A percentile compares a stretch with the other conserved stretches of the same genome.
Evolutionary conservation across 2,797 vertebrate genomes (phyloP).

Genomic region (Chiroxiphia lanceolata): DNA sequence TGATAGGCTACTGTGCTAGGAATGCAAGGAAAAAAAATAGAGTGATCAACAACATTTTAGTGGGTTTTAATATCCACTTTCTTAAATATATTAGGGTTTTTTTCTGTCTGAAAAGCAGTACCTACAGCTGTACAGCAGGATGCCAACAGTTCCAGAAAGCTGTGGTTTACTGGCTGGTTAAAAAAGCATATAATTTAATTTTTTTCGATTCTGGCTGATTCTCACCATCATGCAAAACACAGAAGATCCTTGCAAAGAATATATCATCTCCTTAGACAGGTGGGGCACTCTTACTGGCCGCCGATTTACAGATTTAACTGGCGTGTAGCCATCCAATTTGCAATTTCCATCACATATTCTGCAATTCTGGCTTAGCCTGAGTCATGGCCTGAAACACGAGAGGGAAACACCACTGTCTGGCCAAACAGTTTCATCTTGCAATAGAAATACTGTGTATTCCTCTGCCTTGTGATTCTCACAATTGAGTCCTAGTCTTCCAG

Average conservation of each 20-base stretch:
- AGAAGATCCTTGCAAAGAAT: not conserved
- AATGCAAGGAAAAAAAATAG: not conserved
- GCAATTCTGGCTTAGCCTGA: constrained; percentile 7
- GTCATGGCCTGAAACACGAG: constrained; percentile 9
- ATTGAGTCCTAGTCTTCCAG: not conserved
- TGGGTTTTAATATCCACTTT: not conserved
- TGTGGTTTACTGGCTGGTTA: not conserved
- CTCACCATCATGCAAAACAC: not conserved
- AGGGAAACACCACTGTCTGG: constrained; percentile 9
- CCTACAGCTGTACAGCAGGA: not conserved
- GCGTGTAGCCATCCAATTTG: not conserved
- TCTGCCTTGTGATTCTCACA: not conserved
- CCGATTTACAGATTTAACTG: not conserved
- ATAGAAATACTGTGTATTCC: not conserved
- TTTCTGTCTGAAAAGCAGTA: not conserved
- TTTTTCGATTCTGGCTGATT: not conserved
- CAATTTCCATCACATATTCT: constrained; percentile 14
- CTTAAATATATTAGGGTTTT: not conserved
- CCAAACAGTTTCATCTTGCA: constrained; percentile 14
- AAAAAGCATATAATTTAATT: not conserved
- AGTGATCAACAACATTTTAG: not conserved
- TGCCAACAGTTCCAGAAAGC: not conserved
- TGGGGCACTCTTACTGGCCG: not conserved
- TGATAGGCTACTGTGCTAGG: not conserved
- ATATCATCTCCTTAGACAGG: not conserved